phyloP scores from a whole-genome alignment of 1,140 invertebrate species.

The Hestina assimilis region DNA sequence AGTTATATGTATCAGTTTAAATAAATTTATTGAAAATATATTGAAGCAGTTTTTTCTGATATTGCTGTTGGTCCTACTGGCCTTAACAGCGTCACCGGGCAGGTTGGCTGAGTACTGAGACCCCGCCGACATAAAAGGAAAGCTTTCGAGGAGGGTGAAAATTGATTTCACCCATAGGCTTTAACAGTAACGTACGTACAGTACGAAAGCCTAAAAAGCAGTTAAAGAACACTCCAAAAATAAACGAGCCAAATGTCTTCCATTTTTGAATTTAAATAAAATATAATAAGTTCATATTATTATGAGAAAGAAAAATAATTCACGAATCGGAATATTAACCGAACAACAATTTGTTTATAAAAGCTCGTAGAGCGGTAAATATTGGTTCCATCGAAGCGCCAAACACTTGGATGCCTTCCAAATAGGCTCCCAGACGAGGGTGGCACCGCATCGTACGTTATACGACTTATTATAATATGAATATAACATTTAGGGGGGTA shows the following conservation, averaged over 20 bases:
- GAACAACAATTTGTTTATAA: slow-evolving; percentile 31
- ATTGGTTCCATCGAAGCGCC: slow-evolving; percentile 34
- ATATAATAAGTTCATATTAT: background rate
- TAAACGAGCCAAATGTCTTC: no score
- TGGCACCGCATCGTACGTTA: background rate
- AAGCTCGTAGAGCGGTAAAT: slow-evolving; percentile 24
- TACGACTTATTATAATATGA: background rate
- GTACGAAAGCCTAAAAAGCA: no score
- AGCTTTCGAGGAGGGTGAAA: no score
- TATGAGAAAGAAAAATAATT: slow-evolving; percentile 1
- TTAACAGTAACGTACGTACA: no score
- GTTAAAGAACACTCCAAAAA: no score
- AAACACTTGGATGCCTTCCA: slow-evolving; percentile 32
- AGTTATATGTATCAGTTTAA: background rate
- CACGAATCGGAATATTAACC: slow-evolving; percentile 1
- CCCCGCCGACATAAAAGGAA: no score
- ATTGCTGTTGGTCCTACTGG: no score
- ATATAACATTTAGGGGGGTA: no score
- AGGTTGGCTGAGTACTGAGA: no score
- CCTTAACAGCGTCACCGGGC: no score
- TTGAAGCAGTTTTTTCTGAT: background rate
- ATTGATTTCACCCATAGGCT: no score
- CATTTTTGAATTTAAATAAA: no score
- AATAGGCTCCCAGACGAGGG: slow-evolving; percentile 26
- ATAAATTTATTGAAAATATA: background rate